These are phyloP conservation scores for Platyscapa corneri DNA, from an alignment of 1,140 invertebrate species.

Conservation along the genomic window DNA sequence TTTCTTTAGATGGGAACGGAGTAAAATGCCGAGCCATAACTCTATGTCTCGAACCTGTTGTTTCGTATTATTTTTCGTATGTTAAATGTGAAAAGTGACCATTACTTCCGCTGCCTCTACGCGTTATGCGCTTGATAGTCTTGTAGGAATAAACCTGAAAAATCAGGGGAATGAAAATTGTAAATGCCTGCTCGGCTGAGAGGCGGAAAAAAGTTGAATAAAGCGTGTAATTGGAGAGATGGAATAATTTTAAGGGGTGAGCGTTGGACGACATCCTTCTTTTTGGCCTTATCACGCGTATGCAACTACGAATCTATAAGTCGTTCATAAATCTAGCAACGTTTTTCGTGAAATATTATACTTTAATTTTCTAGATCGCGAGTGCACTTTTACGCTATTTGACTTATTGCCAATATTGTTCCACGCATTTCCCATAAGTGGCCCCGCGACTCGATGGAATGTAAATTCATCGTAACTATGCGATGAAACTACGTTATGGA, in stretches of 20 bases:
- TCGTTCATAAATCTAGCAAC: no score
- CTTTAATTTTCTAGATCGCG: not conserved
- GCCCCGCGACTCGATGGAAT: not conserved
- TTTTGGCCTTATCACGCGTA: no score
- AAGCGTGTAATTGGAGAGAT: no score
- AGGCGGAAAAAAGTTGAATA: no score
- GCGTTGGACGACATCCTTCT: no score
- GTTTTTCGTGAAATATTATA: no score
- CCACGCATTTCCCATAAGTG: not conserved
- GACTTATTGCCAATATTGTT: not conserved
- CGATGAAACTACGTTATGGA: not conserved
- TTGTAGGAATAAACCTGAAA: no score
- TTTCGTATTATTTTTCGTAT: not conserved
- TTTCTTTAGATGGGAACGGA: not conserved
- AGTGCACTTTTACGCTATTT: not conserved
- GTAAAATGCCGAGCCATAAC: not conserved
- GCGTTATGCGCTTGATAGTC: not conserved
- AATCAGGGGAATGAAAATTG: no score
- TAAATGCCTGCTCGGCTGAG: no score
- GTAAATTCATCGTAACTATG: not conserved
- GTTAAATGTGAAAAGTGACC: not conserved
- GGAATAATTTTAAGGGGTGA: no score
- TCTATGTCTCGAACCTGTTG: no score
- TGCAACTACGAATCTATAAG: no score
- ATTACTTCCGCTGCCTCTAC: not conserved